Percentiles rank a stretch among this genome's conserved stretches.
phyloP scores from a whole-genome alignment of 2,113 vertebrate species.

The Colius striatus region DNA sequence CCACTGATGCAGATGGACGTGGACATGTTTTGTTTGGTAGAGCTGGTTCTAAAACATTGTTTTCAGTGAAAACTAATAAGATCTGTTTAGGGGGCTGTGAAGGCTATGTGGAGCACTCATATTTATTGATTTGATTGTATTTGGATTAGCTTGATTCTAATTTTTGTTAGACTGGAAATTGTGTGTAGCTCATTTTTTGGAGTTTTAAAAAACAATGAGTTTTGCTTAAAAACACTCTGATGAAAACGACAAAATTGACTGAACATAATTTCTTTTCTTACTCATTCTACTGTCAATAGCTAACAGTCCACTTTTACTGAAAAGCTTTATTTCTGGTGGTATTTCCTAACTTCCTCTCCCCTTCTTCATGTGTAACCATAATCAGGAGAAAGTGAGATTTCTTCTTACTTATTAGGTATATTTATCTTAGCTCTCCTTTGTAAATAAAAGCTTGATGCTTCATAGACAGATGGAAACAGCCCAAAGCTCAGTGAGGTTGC shows the following conservation, averaged over 20 bases:
- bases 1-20: neutral
- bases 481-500: neutral
- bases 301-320: neutral
- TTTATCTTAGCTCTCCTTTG: neutral
- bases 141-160: neutral
- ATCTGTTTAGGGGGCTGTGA: neutral
- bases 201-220: neutral
- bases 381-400: neutral
- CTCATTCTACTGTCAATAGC: neutral
- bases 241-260: neutral
- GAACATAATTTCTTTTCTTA: neutral
- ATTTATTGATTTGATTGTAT: neutral
- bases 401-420: neutral
- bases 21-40: neutral
- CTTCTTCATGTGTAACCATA: neutral
- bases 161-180: neutral
- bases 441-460: neutral
- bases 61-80: neutral
- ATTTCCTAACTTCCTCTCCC: neutral
- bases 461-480: neutral
- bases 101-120: neutral
- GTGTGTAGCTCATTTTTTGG: neutral
- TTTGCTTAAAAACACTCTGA: neutral
- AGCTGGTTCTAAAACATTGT: neutral
- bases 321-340: neutral